Percentiles rank a stretch among this genome's conserved stretches.
Conservation (phyloP, 92 coral and sea anemone species). For the Diadumene lineata region DNA sequence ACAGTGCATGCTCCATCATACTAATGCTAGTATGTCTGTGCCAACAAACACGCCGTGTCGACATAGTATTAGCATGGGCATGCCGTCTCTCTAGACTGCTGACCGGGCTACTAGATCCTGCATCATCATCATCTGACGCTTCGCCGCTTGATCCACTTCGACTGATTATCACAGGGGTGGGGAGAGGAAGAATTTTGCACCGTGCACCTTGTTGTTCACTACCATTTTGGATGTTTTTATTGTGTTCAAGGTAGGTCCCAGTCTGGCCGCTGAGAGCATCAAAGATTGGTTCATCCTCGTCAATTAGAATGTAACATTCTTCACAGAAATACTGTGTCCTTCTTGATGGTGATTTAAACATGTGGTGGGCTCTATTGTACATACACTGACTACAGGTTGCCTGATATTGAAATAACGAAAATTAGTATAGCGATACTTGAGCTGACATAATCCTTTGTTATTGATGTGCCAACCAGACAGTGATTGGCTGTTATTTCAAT, state of each 20-base stretch:
- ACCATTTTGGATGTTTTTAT: slow-evolving; percentile 56
- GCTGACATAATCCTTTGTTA: no score
- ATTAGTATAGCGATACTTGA: no score
- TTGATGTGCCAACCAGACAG: no score
- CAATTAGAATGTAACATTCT: slow-evolving; percentile 62
- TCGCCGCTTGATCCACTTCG: slow-evolving; percentile 56
- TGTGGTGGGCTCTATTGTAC: slow-evolving; percentile 71
- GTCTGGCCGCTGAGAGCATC: slow-evolving; percentile 32
- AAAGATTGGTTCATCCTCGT: slow-evolving; percentile 39
- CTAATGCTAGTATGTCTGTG: slow-evolving; percentile 99
- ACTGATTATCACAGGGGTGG: slow-evolving; percentile 76
- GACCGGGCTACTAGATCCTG: slow-evolving; percentile 59
- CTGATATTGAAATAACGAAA: slow-evolving; percentile 21
- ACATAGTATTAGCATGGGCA: slow-evolving; percentile 98
- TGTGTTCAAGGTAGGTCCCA: slow-evolving; percentile 32
- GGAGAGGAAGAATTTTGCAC: slow-evolving; percentile 77
- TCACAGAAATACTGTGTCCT: slow-evolving; percentile 80
- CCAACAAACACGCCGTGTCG: slow-evolving; percentile 98
- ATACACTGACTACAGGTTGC: slow-evolving; percentile 67
- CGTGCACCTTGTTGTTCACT: slow-evolving; percentile 63
- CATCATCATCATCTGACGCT: slow-evolving; percentile 87
- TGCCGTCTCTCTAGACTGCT: slow-evolving; percentile 93
- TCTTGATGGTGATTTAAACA: slow-evolving; percentile 68
- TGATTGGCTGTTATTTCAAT: no score
- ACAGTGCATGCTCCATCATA: slow-evolving; percentile 81